Conservation (phyloP, 2,113 vertebrate species). For the Orthonyx spaldingii region DNA sequence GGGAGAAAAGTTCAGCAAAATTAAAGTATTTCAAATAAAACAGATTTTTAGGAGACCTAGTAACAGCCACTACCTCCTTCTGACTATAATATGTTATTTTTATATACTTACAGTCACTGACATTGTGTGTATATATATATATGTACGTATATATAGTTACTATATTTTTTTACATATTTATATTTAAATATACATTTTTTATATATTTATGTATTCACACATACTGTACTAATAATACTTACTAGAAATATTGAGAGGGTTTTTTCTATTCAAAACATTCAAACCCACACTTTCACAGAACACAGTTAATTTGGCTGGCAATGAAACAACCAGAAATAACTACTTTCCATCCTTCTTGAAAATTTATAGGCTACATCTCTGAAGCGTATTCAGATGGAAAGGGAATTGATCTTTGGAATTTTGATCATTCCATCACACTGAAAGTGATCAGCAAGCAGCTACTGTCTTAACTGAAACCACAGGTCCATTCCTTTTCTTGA, state of each 20-base stretch:
- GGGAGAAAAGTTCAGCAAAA: not conserved
- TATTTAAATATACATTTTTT: not conserved
- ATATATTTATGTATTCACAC: not conserved
- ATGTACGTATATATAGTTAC: not conserved
- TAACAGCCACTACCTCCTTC: not conserved
- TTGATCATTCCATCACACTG: not conserved
- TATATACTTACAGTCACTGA: not conserved
- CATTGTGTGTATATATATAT: not conserved
- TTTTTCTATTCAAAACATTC: not conserved
- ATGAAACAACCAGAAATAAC: not conserved
- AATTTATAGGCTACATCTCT: not conserved
- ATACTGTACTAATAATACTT: not conserved
- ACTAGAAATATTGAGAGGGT: not conserved
- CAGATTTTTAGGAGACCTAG: not conserved
- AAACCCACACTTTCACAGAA: not conserved
- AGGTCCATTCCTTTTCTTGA: not conserved
- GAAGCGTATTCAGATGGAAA: not conserved
- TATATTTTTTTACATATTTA: not conserved
- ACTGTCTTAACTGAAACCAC: not conserved
- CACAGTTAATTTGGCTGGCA: not conserved
- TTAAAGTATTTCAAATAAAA: not conserved
- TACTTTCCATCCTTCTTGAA: not conserved
- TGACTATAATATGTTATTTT: not conserved
- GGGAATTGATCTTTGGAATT: not conserved
- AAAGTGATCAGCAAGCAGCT: not conserved